Evolutionary conservation across 2,797 vertebrate genomes (phyloP).

Genomic region (Adelosebastes latens): DNA sequence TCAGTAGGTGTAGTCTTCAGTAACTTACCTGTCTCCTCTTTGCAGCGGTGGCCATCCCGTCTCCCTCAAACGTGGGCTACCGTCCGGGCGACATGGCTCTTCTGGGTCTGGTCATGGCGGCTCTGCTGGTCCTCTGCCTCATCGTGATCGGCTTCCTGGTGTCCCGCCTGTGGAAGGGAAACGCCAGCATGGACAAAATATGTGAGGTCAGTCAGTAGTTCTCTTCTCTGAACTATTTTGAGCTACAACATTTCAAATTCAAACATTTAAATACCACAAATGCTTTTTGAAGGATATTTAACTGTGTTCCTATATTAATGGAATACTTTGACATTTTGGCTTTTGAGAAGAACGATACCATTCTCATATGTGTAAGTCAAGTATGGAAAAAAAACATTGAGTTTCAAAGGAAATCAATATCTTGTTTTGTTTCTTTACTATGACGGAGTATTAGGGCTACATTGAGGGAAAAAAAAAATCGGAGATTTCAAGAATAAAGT

Average conservation of each 20-base stretch:
- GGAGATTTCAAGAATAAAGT: too few relatives aligned
- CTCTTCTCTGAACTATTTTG: neutral
- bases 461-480: too few relatives aligned
- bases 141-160: conserved; percentile 84
- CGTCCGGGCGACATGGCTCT: conserved; percentile 87
- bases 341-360: neutral
- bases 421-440: too few relatives aligned
- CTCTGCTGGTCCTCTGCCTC: conserved; percentile 85
- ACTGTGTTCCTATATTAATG: neutral
- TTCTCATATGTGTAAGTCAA: neutral
- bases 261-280: neutral
- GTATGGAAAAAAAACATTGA: neutral
- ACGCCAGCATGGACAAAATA: conserved; percentile 72
- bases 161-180: conserved; percentile 80
- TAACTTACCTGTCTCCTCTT: neutral
- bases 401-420: neutral
- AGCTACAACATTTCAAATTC: neutral
- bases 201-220: conserved; percentile 75
- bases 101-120: conserved; percentile 88
- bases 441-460: too few relatives aligned
- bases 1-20: neutral
- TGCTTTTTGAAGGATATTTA: neutral
- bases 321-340: neutral
- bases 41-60: conserved; percentile 72
- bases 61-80: conserved; percentile 74